Evolutionary conservation across 2,113 vertebrate species (phyloP), one percentile per base, ranked within the genome.

Genomic region (Morone saxatilis): DNA sequence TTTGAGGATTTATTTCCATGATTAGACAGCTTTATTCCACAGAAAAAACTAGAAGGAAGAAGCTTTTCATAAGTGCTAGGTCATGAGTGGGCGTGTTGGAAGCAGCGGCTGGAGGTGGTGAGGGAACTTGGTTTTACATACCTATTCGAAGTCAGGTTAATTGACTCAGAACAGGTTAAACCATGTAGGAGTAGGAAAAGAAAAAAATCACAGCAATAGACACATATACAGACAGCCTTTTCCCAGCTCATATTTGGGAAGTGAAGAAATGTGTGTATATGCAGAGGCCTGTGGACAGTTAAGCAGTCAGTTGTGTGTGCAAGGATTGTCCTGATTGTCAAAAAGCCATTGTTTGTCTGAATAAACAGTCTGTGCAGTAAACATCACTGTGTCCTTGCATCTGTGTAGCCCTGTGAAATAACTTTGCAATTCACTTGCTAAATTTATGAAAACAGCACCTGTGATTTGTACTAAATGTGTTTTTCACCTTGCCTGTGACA

Each of bases 101-200:
- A 54, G 67, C 60, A 1, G 6, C 65, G 57, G 76, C 56, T 86
- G 71, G 63, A 85, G 70, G 66, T 16, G 16, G 14, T 36, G 8
- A 54, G 19, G 25, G 12, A 22, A 13, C 54, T 71, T 45, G 22
- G 66, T 73, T 82, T 45, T 22, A 56, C 78, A 78, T 71, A 80
- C 72, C 47, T 70, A 60, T 38, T 74, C 54, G 36, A 25, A 80
- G 51, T 60, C 10, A 69, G 76, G 63, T 74, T 80, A 87, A 86
- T 82, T 86, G 51, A 80, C 77, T 76, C 50, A 65, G 40, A 77
- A 20, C 67, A 75, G 70, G 63, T 68, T 70, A 43, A 81, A 38
- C 16, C 53, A 47, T 20, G 81, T 65, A 56, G 71, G 54, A 75
- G 86, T 22, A 36, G 8, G 31, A 14, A 48, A 20, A 1, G 8